These are phyloP conservation scores for Oreochromis spilurus DNA, from an alignment of 2,113 vertebrate species.

Conservation along the genomic window DNA sequence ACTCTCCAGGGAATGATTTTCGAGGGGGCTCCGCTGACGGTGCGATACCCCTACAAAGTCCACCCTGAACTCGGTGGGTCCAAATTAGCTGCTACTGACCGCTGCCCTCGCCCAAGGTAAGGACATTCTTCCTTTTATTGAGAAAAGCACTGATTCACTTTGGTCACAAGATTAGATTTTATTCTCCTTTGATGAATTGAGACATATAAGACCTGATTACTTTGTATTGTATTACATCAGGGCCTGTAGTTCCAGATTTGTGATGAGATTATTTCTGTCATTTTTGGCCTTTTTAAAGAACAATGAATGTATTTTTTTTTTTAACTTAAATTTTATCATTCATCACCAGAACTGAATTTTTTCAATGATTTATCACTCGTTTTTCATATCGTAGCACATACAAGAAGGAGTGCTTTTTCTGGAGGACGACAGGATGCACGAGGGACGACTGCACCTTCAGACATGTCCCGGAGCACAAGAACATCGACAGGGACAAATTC, in stretches of 20 bases:
- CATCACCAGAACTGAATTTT: not conserved
- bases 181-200: not conserved
- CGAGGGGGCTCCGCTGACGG: conserved; percentile 49
- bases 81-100: conserved; percentile 14
- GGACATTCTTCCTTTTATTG: not conserved
- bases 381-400: conserved; percentile 11
- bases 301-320: not conserved
- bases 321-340: not conserved
- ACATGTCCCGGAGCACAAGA: conserved; percentile 66
- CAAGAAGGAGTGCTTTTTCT: conserved; percentile 72
- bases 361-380: not conserved
- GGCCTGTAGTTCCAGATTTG: not conserved
- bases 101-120: not conserved
- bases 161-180: not conserved
- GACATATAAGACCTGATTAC: fast-evolving
- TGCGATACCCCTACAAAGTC: conserved; percentile 56
- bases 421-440: conserved; percentile 68
- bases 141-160: not conserved
- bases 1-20: conserved; percentile 52
- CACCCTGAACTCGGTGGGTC: conserved; percentile 31
- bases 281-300: not conserved
- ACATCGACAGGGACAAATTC: conserved; percentile 56
- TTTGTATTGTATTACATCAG: not conserved
- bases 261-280: not conserved
- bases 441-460: conserved; percentile 60